Conservation (phyloP, 2,888 invertebrate species). For the Ochlodes sylvanus region DNA sequence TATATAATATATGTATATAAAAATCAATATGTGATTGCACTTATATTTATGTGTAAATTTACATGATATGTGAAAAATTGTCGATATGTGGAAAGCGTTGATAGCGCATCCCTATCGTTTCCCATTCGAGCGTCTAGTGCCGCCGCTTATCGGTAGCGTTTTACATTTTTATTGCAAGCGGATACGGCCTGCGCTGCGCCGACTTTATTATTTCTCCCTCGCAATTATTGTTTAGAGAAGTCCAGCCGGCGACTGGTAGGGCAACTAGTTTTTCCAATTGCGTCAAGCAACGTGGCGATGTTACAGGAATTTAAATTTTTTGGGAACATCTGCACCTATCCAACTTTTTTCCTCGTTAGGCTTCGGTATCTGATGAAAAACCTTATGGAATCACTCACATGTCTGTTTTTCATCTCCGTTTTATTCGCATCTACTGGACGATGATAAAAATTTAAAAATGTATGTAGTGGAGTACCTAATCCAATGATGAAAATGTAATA, state of each 20-base stretch:
- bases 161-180: slow-evolving; percentile 85
- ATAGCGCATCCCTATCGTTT: slow-evolving; percentile 56
- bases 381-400: too few species aligned
- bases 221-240: slow-evolving; percentile 82
- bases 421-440: too few species aligned
- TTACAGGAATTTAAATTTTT: slow-evolving; percentile 18
- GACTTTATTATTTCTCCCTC: slow-evolving; percentile 81
- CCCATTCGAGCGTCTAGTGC: slow-evolving; percentile 77
- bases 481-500: too few species aligned
- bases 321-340: not conserved
- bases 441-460: too few species aligned
- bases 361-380: too few species aligned
- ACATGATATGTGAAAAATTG: too few species aligned
- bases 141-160: slow-evolving; percentile 81
- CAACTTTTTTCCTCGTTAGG: too few species aligned
- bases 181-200: slow-evolving; percentile 77
- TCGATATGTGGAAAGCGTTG: slow-evolving; percentile 37
- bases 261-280: slow-evolving; percentile 43
- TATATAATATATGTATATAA: too few species aligned
- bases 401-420: too few species aligned
- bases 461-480: too few species aligned
- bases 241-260: slow-evolving; percentile 53
- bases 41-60: too few species aligned
- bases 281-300: slow-evolving; percentile 18
- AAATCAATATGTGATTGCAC: too few species aligned